A percentile compares a stretch with the other conserved stretches of the same genome.
Conservation (phyloP, 2,113 vertebrate species). For the Thymallus thymallus region DNA sequence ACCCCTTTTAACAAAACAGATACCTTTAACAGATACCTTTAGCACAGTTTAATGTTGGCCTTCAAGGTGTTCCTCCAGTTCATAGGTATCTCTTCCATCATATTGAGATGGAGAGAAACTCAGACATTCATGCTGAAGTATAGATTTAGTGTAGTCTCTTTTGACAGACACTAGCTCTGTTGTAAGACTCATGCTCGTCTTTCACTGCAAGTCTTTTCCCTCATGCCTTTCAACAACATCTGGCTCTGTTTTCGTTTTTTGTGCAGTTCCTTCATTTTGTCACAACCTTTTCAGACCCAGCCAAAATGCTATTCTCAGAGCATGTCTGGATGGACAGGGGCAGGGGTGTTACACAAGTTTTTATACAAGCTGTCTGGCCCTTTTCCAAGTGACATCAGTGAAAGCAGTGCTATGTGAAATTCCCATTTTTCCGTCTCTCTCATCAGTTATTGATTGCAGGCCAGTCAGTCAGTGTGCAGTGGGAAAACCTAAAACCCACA, state of each 20-base stretch:
- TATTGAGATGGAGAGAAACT: slow-evolving; percentile 2
- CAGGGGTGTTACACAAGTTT: slow-evolving; percentile 57
- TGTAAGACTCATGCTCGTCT: slow-evolving; percentile 43
- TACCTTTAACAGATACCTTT: background rate
- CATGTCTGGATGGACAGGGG: slow-evolving; percentile 60
- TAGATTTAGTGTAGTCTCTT: slow-evolving; percentile 15
- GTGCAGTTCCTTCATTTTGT: slow-evolving; percentile 66
- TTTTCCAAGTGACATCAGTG: slow-evolving; percentile 63
- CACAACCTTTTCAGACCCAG: slow-evolving; percentile 66
- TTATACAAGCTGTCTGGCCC: slow-evolving; percentile 60
- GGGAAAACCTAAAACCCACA: no score
- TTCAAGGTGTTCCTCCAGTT: slow-evolving; percentile 25
- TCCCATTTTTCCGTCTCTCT: slow-evolving; percentile 27
- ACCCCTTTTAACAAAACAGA: no score
- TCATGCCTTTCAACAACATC: slow-evolving; percentile 63
- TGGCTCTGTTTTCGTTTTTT: slow-evolving; percentile 66
- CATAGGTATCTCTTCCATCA: background rate
- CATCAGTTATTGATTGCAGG: slow-evolving; percentile 21
- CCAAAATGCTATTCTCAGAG: slow-evolving; percentile 65
- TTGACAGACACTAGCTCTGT: slow-evolving; percentile 33
- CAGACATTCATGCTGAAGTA: slow-evolving; percentile 9
- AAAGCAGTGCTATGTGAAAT: slow-evolving; percentile 37
- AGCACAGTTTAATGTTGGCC: slow-evolving; percentile 30
- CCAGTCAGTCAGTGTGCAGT: no score
- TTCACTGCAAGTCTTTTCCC: slow-evolving; percentile 50